A percentile compares a stretch with the other conserved stretches of the same genome.
Evolutionary conservation across 2,797 vertebrate genomes (phyloP).

Genomic region (Onychomys leucogaster): DNA sequence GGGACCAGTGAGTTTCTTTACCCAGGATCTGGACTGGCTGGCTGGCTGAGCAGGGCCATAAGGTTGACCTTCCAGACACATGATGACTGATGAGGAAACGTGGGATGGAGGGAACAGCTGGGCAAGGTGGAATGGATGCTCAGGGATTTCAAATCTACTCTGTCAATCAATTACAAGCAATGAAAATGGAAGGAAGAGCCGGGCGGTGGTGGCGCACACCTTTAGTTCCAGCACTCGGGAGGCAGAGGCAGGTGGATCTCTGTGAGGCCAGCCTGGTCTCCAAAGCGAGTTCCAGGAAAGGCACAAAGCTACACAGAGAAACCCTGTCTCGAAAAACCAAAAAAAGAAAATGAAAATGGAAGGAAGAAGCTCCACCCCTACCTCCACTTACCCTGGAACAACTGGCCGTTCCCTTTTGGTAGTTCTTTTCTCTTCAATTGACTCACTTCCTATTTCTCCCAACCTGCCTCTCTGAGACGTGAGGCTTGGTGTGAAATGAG

Average conservation of each 20-base stretch:
- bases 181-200: background rate
- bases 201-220: too few relatives aligned
- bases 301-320: too few relatives aligned
- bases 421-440: background rate
- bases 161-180: background rate
- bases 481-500: background rate
- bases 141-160: background rate
- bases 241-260: too few relatives aligned
- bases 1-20: background rate
- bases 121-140: background rate
- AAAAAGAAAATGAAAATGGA: background rate
- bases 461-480: background rate
- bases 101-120: background rate
- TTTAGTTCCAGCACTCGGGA: too few relatives aligned
- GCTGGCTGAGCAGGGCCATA: background rate
- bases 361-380: background rate
- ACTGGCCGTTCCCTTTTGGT: background rate
- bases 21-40: background rate
- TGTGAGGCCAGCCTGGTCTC: too few relatives aligned
- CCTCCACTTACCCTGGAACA: background rate
- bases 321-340: too few relatives aligned
- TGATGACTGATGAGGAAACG: background rate
- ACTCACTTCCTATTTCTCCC: background rate
- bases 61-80: background rate
- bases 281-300: too few relatives aligned